Percentiles rank a stretch among this genome's conserved stretches.
These are phyloP conservation scores for Archaeoteleia sp. DNA, from an alignment of 2,888 invertebrate genomes.

Conservation along the genomic window DNA sequence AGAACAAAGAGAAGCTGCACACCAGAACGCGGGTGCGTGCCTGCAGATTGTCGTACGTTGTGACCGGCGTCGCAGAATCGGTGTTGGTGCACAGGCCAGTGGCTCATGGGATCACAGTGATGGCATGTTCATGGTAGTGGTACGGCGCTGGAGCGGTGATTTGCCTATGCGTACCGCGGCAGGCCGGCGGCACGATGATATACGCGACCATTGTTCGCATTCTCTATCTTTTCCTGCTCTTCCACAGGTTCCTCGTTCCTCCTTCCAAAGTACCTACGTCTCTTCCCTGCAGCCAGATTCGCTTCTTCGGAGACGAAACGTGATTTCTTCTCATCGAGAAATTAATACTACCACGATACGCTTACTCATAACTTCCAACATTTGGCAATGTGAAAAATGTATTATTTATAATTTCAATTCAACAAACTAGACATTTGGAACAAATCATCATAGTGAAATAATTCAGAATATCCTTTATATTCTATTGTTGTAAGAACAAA, in stretches of 20 bases:
- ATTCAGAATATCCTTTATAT: too few relatives aligned
- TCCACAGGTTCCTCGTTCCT: constrained; percentile 41
- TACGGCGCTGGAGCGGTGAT: constrained; percentile 62
- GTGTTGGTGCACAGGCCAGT: constrained; percentile 42
- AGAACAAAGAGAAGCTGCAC: constrained; percentile 63
- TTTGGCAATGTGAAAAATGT: too few relatives aligned
- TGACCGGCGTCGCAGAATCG: constrained; percentile 29
- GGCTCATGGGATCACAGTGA: constrained; percentile 23
- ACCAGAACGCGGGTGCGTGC: constrained; percentile 34
- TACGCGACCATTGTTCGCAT: constrained; percentile 72
- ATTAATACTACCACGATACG: too few relatives aligned
- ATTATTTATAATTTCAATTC: too few relatives aligned
- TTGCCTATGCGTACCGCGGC: constrained; percentile 73
- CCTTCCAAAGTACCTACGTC: constrained; percentile 23
- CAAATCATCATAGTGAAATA: too few relatives aligned
- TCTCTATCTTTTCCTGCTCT: constrained; percentile 55
- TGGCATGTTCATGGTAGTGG: constrained; percentile 38
- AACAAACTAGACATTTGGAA: too few relatives aligned
- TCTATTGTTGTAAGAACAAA: too few relatives aligned
- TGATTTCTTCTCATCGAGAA: constrained; percentile 34
- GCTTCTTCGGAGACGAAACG: not conserved
- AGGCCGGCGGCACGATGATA: constrained; percentile 72
- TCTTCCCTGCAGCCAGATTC: constrained; percentile 13
- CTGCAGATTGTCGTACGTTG: constrained; percentile 30
- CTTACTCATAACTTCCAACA: too few relatives aligned